phyloP scores from a whole-genome alignment of 2,888 invertebrate genomes.

The Temnothorax rugatulus region DNA sequence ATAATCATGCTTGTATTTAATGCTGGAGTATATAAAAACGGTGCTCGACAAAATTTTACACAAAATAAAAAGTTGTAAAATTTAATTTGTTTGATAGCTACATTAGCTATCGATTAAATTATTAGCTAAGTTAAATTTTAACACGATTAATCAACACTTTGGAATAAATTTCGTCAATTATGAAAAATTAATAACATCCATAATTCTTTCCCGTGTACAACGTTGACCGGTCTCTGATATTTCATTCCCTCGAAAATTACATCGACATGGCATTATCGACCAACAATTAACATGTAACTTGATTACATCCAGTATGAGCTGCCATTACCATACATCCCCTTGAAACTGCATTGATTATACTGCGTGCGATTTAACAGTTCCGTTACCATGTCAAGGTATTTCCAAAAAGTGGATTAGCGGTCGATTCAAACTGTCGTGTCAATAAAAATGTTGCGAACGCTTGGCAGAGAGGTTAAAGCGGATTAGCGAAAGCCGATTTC shows the following conservation, averaged over 20 bases:
- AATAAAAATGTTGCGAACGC: constrained; percentile 54
- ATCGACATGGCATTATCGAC: constrained; percentile 36
- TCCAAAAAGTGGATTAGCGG: constrained; percentile 45
- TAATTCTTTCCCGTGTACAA: constrained; percentile 15
- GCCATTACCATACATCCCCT: constrained; percentile 46
- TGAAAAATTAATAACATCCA: not conserved
- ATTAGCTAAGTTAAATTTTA: not conserved
- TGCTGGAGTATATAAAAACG: not conserved
- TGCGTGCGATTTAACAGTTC: constrained; percentile 34
- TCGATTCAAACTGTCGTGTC: constrained; percentile 49
- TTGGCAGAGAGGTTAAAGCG: constrained; percentile 31
- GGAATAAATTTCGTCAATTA: constrained; percentile 3
- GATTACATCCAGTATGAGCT: constrained; percentile 34
- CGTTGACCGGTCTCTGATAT: constrained; percentile 5
- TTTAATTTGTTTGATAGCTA: not conserved
- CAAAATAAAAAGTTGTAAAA: not conserved
- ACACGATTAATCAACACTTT: not conserved
- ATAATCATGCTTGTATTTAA: not conserved
- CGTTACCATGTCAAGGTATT: constrained; percentile 42
- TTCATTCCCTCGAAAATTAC: constrained; percentile 31
- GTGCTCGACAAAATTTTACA: not conserved
- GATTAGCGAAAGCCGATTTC: constrained; percentile 50
- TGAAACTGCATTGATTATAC: constrained; percentile 50
- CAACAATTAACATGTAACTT: constrained; percentile 43
- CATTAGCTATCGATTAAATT: not conserved